These are phyloP conservation scores for Salarias fasciatus DNA, from an alignment of 2,797 vertebrate species.

Conservation along the genomic window DNA sequence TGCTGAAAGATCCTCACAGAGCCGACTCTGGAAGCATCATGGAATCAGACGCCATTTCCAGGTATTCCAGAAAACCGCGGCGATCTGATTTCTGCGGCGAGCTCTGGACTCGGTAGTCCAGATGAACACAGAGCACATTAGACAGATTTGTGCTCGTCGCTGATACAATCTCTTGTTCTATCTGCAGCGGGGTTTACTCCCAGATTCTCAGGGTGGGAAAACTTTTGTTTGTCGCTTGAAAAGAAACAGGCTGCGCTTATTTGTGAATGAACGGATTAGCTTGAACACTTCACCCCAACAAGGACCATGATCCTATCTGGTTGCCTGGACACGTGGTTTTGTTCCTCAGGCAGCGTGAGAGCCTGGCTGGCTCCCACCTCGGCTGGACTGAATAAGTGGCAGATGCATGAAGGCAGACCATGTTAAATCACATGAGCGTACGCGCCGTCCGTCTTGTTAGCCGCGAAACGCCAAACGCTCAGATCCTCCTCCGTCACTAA, in stretches of 20 bases:
- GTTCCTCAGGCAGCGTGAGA: slow-evolving; percentile 78
- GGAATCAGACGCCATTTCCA: slow-evolving; percentile 6
- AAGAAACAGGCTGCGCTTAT: slow-evolving; percentile 89
- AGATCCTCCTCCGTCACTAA: slow-evolving; percentile 30
- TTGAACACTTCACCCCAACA: slow-evolving; percentile 90
- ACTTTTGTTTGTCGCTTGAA: slow-evolving; percentile 82
- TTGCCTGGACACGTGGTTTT: slow-evolving; percentile 86
- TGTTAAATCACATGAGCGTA: slow-evolving; percentile 69
- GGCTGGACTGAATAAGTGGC: slow-evolving; percentile 66
- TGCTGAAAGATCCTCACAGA: slow-evolving; percentile 14
- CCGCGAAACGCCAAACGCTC: slow-evolving; percentile 32
- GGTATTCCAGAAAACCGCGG: background rate
- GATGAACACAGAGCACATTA: slow-evolving; percentile 62
- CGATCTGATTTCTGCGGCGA: slow-evolving; percentile 5
- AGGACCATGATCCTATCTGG: slow-evolving; percentile 92
- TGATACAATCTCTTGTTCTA: slow-evolving; percentile 74
- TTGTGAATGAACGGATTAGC: slow-evolving; percentile 93
- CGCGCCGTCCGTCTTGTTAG: slow-evolving; percentile 5
- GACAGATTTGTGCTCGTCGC: slow-evolving; percentile 66
- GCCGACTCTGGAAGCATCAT: slow-evolving; percentile 5
- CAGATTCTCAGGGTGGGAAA: slow-evolving; percentile 83
- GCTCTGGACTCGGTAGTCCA: slow-evolving; percentile 43
- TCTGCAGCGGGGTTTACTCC: slow-evolving; percentile 84
- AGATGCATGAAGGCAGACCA: slow-evolving; percentile 65
- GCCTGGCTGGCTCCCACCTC: slow-evolving; percentile 70